Conservation (phyloP, 2,797 vertebrate genomes). For the Rhinatrema bivittatum region DNA sequence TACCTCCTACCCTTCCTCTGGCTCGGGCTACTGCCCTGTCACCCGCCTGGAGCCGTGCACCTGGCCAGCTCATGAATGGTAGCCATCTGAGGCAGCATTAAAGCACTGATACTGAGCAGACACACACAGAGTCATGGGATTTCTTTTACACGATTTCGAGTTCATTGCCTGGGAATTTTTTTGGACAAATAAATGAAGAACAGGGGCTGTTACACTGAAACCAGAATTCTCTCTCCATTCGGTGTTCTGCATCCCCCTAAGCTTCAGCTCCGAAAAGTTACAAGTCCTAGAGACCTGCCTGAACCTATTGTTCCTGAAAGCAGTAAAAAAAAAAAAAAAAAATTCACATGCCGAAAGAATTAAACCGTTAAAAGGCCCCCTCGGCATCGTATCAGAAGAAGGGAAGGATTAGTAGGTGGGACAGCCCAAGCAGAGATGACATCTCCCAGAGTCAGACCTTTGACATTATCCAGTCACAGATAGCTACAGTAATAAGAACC, state of each 20-base stretch:
- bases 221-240: conserved; percentile 23
- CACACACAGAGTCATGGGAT: too few relatives aligned
- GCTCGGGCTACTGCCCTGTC: too few relatives aligned
- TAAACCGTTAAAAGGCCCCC: conserved; percentile 61
- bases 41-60: too few relatives aligned
- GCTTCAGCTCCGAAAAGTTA: conserved; percentile 50
- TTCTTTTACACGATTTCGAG: too few relatives aligned
- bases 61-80: too few relatives aligned
- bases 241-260: conserved; percentile 24
- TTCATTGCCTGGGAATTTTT: too few relatives aligned
- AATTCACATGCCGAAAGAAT: conserved; percentile 59
- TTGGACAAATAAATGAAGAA: too few relatives aligned
- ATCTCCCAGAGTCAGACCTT: conserved; percentile 49
- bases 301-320: conserved; percentile 53
- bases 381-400: conserved; percentile 64
- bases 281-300: conserved; percentile 56
- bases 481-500: conserved; percentile 66
- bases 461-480: conserved; percentile 61
- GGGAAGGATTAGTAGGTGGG: conserved; percentile 64
- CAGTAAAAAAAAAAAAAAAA: conserved; percentile 61
- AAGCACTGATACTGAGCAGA: too few relatives aligned
- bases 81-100: too few relatives aligned
- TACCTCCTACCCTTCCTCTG: too few relatives aligned
- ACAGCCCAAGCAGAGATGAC: conserved; percentile 48
- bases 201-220: conserved; percentile 6